Evolutionary conservation across 2,113 vertebrate species (phyloP).

Genomic region (Lasiurus cinereus): DNA sequence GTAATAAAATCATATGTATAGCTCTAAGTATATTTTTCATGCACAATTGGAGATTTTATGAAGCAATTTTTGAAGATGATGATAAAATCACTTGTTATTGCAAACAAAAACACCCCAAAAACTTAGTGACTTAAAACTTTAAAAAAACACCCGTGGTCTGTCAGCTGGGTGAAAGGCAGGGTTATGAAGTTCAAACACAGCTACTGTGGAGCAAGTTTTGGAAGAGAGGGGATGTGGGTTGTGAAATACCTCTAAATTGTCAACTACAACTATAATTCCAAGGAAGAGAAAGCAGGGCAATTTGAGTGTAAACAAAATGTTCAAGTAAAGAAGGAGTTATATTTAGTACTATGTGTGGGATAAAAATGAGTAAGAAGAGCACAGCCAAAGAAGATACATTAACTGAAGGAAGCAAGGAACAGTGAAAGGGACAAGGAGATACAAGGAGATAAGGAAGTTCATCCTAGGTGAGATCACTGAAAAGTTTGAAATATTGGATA

Average conservation of each 20-base stretch:
- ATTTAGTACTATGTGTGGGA: slow-evolving; percentile 30
- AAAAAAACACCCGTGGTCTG: background rate
- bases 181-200: background rate
- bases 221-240: background rate
- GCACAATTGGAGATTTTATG: slow-evolving; percentile 46
- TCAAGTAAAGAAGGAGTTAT: background rate
- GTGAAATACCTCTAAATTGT: background rate
- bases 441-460: background rate
- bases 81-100: background rate
- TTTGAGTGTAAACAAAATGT: slow-evolving; percentile 41
- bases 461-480: background rate
- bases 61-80: slow-evolving; percentile 26
- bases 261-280: slow-evolving; percentile 2
- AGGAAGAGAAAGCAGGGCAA: background rate
- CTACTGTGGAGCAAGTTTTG: background rate
- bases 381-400: background rate
- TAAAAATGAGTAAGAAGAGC: background rate
- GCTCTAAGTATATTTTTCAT: slow-evolving; percentile 13
- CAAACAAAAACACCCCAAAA: slow-evolving; percentile 42
- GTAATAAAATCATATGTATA: slow-evolving; percentile 45
- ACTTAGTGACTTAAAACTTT: background rate
- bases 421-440: background rate
- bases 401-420: background rate
- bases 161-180: background rate
- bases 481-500: background rate